These are phyloP conservation scores for Diadegma fenestrale DNA, from an alignment of 2,888 invertebrate genomes.

Conservation along the genomic window DNA sequence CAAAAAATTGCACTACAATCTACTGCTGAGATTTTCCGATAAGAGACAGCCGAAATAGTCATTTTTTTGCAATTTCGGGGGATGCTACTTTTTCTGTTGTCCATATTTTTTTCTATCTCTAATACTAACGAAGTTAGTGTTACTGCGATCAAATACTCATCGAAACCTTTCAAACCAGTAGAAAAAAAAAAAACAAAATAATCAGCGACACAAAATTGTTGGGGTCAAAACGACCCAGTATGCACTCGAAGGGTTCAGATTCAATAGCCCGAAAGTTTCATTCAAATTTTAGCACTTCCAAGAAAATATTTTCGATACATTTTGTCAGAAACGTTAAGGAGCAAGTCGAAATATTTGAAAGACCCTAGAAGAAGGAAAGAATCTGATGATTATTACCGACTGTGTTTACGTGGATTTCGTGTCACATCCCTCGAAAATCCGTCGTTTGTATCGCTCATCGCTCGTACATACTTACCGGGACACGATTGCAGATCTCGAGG, in stretches of 20 bases:
- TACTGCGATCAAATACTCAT: no score
- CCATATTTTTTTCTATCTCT: no score
- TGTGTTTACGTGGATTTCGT: background rate
- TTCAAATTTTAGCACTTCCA: background rate
- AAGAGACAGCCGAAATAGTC: no score
- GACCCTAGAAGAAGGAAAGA: background rate
- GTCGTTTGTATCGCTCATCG: conserved; percentile 50
- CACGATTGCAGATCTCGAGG: conserved; percentile 20
- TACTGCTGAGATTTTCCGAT: no score
- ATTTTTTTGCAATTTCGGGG: no score
- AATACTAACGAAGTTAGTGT: no score
- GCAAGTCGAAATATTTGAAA: background rate
- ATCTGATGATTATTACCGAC: background rate
- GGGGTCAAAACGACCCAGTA: no score
- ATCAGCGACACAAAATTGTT: no score
- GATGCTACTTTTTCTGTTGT: no score
- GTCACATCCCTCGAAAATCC: conserved; percentile 20
- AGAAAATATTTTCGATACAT: background rate
- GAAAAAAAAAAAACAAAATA: no score
- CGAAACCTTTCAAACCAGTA: no score
- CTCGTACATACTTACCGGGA: conserved; percentile 6
- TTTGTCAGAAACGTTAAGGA: background rate
- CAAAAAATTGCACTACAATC: no score
- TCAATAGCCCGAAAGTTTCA: background rate
- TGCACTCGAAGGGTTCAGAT: background rate